phyloP scores from a whole-genome alignment of 2,888 invertebrate genomes.

The Ornithoptera alexandrae region DNA sequence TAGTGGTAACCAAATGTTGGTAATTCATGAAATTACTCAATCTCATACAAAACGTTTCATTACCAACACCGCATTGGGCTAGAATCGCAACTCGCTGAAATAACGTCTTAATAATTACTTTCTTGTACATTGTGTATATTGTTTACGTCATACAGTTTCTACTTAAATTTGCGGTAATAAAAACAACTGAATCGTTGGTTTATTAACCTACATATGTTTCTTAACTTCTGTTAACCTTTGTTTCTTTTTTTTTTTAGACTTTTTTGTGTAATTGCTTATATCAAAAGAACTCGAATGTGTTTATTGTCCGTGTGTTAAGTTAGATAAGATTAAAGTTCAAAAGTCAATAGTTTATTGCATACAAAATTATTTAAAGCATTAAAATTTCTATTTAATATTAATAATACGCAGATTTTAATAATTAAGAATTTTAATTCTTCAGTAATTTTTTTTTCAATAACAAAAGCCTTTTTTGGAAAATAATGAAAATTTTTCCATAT shows the following conservation, averaged over 20 bases:
- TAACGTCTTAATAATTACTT: constrained; percentile 8
- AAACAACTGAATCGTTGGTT: constrained; percentile 14
- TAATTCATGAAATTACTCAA: constrained; percentile 29
- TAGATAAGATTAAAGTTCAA: background rate
- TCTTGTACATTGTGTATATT: constrained; percentile 8
- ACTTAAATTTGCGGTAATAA: constrained; percentile 14
- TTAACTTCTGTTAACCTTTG: constrained; percentile 5
- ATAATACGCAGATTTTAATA: too few species aligned
- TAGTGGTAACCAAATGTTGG: constrained; percentile 13
- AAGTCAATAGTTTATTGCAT: background rate
- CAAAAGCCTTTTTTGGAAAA: too few species aligned
- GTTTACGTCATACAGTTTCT: constrained; percentile 18
- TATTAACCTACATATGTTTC: constrained; percentile 20
- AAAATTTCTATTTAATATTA: background rate
- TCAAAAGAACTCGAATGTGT: background rate
- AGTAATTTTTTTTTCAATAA: too few species aligned
- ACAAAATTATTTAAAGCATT: background rate
- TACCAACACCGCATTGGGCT: constrained; percentile 9
- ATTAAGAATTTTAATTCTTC: too few species aligned
- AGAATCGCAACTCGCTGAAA: constrained; percentile 17
- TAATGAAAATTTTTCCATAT: too few species aligned
- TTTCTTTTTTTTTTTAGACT: background rate
- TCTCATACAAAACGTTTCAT: constrained; percentile 26
- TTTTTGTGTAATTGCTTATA: background rate
- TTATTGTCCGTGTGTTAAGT: background rate